Base-by-base conservation (phyloP, 1,140 invertebrate genomes). In the Drosophila gunungcola region DNA sequence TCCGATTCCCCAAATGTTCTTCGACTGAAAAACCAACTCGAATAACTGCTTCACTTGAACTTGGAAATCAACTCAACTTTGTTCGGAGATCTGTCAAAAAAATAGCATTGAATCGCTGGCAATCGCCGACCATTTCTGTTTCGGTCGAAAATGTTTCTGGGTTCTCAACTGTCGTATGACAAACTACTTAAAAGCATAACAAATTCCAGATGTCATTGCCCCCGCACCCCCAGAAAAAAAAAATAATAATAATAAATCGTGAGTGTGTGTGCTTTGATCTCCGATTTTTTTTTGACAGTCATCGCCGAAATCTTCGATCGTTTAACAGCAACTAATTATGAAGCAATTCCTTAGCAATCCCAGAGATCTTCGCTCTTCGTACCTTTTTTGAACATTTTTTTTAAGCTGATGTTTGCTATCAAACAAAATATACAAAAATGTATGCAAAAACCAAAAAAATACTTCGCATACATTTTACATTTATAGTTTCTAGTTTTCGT, bases 291-390 rank as follows among this genome's bases (percentile, higher is more conserved):
- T 75, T 80, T 58, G 55, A 57, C 54, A 80, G 77, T 80, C 70
- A 80, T 80, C 52, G 65, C 27, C 61, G 32, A 54, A 45, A 79
- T 54, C 57, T 45, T 61, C 62, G 39, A 78, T 54, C 77, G 60
- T 80, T 84, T 69, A 68, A 80, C 80, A 85, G 56, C 77, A 80
- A 65, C 73, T 84, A 84, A 85, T 84, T 81, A 84, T 77, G 62
- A 84, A 61, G 62, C 78, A 81, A 77, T 80, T 80, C 58, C 73
- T 68, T 56, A 49, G 70, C 70, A 70, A 54, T 48, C 54, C 16
- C 38, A 25, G 39, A 12, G 34, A 34, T 53, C 32, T 62, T 62
- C 13, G 42, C 38, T 52, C 43, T 62, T 61, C 45, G 52, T 43
- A 25, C 53, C 39, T 51, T 46, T 53, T 48, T 62, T 32, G 16